Evolutionary conservation across 2,888 invertebrate genomes (phyloP).

Genomic region (Hydrotaea diabolus): DNA sequence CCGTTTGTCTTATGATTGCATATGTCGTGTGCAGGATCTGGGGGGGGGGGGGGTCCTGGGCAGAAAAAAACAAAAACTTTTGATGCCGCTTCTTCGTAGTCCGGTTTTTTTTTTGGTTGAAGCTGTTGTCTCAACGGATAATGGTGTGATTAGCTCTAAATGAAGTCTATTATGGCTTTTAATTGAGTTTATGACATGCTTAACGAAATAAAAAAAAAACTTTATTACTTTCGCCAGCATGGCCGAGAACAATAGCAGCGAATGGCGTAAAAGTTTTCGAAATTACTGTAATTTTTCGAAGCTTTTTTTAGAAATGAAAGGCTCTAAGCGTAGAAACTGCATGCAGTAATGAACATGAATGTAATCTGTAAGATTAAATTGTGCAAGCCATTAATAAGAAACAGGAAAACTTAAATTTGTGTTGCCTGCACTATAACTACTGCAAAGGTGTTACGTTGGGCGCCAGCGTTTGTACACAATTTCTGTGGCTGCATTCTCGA

Average conservation of each 20-base stretch:
- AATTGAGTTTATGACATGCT: conserved; percentile 64
- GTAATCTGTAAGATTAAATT: too few species aligned
- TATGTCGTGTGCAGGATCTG: conserved; percentile 10
- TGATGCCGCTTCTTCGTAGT: conserved; percentile 5
- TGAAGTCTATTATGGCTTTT: conserved; percentile 63
- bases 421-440: too few species aligned
- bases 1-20: conserved; percentile 16
- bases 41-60: neutral
- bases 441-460: too few species aligned
- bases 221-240: conserved; percentile 23
- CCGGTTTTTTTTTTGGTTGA: neutral
- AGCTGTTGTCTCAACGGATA: neutral
- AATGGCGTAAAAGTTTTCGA: conserved; percentile 9
- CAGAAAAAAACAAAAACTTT: conserved; percentile 13
- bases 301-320: neutral
- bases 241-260: neutral
- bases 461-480: too few species aligned
- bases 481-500: too few species aligned
- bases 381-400: too few species aligned
- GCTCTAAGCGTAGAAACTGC: too few species aligned
- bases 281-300: conserved; percentile 8
- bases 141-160: conserved; percentile 62
- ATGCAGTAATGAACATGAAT: too few species aligned
- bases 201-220: conserved; percentile 24
- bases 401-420: too few species aligned